phyloP scores from a whole-genome alignment of 37 sponge, comb jelly and placozoan genomes.

The Agelas oroides region DNA sequence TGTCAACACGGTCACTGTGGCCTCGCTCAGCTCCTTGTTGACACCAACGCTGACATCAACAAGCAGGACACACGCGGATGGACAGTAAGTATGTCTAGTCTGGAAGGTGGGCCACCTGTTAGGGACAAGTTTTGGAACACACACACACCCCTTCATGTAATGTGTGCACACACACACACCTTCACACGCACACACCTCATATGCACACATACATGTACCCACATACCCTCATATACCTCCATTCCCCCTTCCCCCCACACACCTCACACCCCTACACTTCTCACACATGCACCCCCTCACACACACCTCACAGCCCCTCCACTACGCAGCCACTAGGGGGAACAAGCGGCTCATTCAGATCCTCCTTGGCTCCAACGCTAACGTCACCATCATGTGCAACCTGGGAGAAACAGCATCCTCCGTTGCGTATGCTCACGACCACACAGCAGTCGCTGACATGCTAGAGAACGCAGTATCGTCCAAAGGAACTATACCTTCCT shows the following conservation, averaged over 20 bases:
- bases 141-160: too few relatives aligned
- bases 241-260: too few relatives aligned
- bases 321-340: conserved; percentile 53
- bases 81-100: conserved; percentile 47
- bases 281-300: too few relatives aligned
- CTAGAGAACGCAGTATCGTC: neutral
- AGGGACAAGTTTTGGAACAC: too few relatives aligned
- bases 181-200: neutral
- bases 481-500: neutral
- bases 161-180: too few relatives aligned
- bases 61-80: conserved; percentile 76
- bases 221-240: too few relatives aligned
- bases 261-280: too few relatives aligned
- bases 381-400: conserved; percentile 14
- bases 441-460: conserved; percentile 30
- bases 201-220: neutral
- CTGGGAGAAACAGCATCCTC: conserved; percentile 51
- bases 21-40: conserved; percentile 40
- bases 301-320: conserved; percentile 37
- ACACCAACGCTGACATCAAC: conserved; percentile 61
- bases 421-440: conserved; percentile 34
- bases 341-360: conserved; percentile 10
- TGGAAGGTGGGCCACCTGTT: neutral
- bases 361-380: conserved; percentile 31
- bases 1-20: conserved; percentile 36